Evolutionary conservation across 2,797 vertebrate genomes (phyloP).

Genomic region (Hypotaenidia okinawae): DNA sequence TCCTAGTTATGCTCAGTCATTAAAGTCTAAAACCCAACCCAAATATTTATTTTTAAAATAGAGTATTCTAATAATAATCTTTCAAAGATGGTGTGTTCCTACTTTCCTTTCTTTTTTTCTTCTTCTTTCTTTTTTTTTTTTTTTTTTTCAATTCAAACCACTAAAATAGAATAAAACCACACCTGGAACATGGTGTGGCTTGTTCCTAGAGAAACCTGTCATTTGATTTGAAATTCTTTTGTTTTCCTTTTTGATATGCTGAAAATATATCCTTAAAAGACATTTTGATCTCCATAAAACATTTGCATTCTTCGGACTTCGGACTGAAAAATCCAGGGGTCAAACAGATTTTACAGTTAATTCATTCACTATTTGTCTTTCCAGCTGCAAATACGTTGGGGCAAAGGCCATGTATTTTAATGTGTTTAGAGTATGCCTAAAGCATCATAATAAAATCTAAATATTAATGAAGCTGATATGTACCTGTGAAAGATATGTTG

Average conservation of each 20-base stretch:
- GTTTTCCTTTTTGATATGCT: not conserved
- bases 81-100: not conserved
- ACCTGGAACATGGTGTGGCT: not conserved
- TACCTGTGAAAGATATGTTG: not conserved
- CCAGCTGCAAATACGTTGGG: slow-evolving; percentile 4
- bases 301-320: slow-evolving; percentile 11
- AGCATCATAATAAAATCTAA: slow-evolving; percentile 2
- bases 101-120: not conserved
- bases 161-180: not conserved
- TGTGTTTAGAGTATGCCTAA: not conserved
- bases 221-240: not conserved
- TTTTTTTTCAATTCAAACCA: not conserved
- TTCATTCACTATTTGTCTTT: slow-evolving; percentile 34
- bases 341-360: slow-evolving; percentile 4
- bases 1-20: not conserved
- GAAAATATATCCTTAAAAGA: not conserved
- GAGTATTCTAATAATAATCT: not conserved
- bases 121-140: not conserved
- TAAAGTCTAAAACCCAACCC: not conserved
- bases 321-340: slow-evolving; percentile 13
- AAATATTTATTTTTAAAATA: not conserved
- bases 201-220: not conserved
- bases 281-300: not conserved
- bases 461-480: slow-evolving; percentile 20
- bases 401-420: not conserved